phyloP scores from a whole-genome alignment of 2,888 invertebrate species.

The Monopis laevigella region DNA sequence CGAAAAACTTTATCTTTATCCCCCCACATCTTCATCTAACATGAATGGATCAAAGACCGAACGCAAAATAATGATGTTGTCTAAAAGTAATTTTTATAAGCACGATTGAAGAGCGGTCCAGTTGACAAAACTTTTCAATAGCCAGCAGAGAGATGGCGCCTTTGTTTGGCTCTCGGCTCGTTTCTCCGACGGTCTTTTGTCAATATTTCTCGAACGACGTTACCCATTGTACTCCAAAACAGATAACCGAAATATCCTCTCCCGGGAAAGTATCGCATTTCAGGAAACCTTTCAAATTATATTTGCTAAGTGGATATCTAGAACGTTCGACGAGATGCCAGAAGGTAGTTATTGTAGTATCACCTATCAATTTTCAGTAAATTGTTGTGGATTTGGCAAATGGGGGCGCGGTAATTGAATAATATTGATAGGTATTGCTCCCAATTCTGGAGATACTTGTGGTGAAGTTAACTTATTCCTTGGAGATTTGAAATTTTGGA shows the following conservation, averaged over 20 bases:
- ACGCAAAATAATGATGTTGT: constrained; percentile 7
- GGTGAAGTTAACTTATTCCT: no score
- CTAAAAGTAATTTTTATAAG: constrained; percentile 27
- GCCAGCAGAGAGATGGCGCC: constrained; percentile 22
- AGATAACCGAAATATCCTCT: constrained; percentile 27
- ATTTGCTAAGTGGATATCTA: constrained; percentile 13
- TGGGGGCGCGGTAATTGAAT: background rate
- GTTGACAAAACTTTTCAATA: constrained; percentile 23
- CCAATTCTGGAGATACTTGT: no score
- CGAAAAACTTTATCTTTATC: no score
- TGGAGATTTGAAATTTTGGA: no score
- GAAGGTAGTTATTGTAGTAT: constrained; percentile 3
- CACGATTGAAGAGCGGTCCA: constrained; percentile 22
- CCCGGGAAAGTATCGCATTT: constrained; percentile 12
- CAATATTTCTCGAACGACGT: constrained; percentile 29
- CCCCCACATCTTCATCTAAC: no score
- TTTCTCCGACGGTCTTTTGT: constrained; percentile 34
- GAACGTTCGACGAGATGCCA: background rate
- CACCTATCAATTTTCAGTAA: constrained; percentile 8
- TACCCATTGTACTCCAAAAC: constrained; percentile 30
- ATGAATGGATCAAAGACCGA: background rate
- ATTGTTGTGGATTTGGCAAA: background rate
- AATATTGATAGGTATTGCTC: no score
- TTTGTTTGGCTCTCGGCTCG: constrained; percentile 32
- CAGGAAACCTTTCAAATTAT: constrained; percentile 12